A percentile compares a stretch with the other conserved stretches of the same genome.
These are phyloP conservation scores for Acheta domesticus DNA, from an alignment of 2,888 invertebrate species.

Conservation along the genomic window DNA sequence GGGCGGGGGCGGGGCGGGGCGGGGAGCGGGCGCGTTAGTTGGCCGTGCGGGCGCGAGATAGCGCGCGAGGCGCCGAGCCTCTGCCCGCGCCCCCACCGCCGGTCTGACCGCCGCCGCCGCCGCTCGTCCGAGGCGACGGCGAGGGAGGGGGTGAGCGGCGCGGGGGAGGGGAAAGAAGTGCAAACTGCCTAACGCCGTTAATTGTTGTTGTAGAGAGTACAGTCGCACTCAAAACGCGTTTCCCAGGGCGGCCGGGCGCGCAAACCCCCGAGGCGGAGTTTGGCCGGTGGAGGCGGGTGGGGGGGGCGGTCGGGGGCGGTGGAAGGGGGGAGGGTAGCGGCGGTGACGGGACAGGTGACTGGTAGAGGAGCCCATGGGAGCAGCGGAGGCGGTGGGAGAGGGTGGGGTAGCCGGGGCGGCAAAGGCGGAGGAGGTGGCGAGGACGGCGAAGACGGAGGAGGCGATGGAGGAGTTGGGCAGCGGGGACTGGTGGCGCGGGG, in stretches of 20 bases:
- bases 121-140: too few species aligned
- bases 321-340: background rate
- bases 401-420: too few species aligned
- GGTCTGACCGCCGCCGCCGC: background rate
- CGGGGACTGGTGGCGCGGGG: too few species aligned
- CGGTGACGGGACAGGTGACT: background rate
- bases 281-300: background rate
- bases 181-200: constrained; percentile 3
- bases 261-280: background rate
- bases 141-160: background rate
- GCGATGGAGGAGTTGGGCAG: too few species aligned
- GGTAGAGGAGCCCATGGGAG: too few species aligned
- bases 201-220: constrained; percentile 18
- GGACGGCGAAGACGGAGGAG: too few species aligned
- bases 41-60: background rate
- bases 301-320: background rate
- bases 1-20: background rate
- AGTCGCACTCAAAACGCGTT: background rate
- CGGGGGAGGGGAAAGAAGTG: background rate
- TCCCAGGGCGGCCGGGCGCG: background rate
- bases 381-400: too few species aligned
- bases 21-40: background rate
- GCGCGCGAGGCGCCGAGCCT: background rate
- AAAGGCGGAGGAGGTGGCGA: too few species aligned
- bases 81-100: background rate